Evolutionary conservation across 1,140 invertebrate species (phyloP), one percentile per base, ranked within the genome.

Genomic region (Macrosteles quadrilineatus): DNA sequence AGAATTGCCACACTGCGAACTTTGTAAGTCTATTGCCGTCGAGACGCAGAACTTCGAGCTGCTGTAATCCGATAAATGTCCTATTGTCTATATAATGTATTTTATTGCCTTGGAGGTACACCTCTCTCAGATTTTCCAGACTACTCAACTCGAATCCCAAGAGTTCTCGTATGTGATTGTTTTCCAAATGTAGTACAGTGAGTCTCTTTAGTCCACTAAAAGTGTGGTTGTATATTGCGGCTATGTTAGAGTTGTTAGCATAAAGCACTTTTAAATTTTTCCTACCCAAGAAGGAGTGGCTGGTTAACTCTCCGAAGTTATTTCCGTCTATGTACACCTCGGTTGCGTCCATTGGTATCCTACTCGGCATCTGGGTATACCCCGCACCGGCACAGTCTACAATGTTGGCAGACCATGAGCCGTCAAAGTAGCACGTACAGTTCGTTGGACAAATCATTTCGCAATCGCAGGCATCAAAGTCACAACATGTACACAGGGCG

Each of bases 391-490:
- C 93, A 82, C 94, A 97, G 79, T 96, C 94, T 17, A 96, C 94
- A 66, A 97, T 92, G 80, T 97, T 97, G 14, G 92, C 91, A 17
- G 91, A 91, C 95, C 95, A 97, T 40, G 92, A 91, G 78, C 96
- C 93, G 81, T 97, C 94, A 79, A 96, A 93, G 84, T 95, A 97
- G 77, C 95, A 97, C 19, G 92, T 94, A 81, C 95, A 97, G 80
- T 96, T 95, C 50, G 88, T 89, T 17, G 95, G 95, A 79, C 95
- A 97, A 62, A 91, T 95, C 94, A 96, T 96, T 85, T 96, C 92
- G 82, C 94, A 96, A 83, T 96, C 94, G 83, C 95, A 97, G 62
- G 94, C 93, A 79, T 96, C 94, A 80, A 95, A 96, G 80, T 96
- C 94, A 80, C 95, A 97, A 83, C 95, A 97, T 78, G 96, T 93